These are phyloP conservation scores for Corydoras sp. DNA, from an alignment of 2,113 vertebrate species.

Conservation along the genomic window DNA sequence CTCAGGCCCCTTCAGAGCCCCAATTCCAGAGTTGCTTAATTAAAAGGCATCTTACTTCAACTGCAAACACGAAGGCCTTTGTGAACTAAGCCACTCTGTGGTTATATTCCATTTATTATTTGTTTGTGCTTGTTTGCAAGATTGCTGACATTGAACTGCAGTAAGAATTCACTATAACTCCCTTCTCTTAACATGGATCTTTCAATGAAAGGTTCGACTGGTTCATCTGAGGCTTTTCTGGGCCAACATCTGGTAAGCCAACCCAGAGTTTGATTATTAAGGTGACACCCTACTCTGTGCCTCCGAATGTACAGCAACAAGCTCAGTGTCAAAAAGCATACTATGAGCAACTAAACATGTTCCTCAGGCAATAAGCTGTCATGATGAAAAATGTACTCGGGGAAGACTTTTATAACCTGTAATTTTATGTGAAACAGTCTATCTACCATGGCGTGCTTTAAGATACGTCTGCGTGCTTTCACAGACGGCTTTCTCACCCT, in stretches of 20 bases:
- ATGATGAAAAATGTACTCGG: conserved; percentile 29
- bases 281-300: conserved; percentile 24
- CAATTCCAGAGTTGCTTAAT: conserved; percentile 36
- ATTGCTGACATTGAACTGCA: conserved; percentile 46
- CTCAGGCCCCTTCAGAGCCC: conserved; percentile 12
- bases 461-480: conserved; percentile 32
- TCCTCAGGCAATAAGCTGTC: conserved; percentile 28
- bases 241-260: conserved; percentile 47
- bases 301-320: conserved; percentile 25
- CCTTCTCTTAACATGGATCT: conserved; percentile 2
- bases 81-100: conserved; percentile 11
- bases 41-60: conserved; percentile 40
- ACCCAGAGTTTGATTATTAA: conserved; percentile 40
- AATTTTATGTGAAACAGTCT: conserved; percentile 31
- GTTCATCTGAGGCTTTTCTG: conserved; percentile 21
- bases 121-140: conserved; percentile 42
- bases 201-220: conserved; percentile 31
- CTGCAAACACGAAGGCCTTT: conserved; percentile 19
- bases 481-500: too few relatives aligned
- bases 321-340: conserved; percentile 15
- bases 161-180: conserved; percentile 31
- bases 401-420: conserved; percentile 34
- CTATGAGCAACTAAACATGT: conserved; percentile 18
- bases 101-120: conserved; percentile 27
- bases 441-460: conserved; percentile 31